Conservation (phyloP, 1,140 invertebrate genomes). For the Gryon sp. region DNA sequence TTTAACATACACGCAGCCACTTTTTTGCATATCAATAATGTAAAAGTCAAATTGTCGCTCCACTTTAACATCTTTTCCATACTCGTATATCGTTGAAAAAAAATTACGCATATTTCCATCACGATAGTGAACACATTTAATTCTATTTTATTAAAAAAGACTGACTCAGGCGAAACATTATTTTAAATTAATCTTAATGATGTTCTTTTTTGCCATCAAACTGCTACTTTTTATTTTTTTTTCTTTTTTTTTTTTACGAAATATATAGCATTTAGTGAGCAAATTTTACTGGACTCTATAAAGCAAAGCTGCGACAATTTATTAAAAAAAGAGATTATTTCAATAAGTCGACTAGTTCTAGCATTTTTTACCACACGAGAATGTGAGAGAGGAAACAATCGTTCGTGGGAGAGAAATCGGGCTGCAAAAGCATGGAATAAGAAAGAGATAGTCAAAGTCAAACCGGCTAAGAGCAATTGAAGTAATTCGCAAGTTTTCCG, state of each 20-base stretch:
- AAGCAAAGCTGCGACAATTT: too few relatives aligned
- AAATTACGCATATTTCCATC: too few relatives aligned
- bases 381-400: slow-evolving; percentile 58
- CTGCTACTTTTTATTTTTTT: slow-evolving; percentile 10
- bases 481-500: slow-evolving; percentile 60
- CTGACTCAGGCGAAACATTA: slow-evolving; percentile 13
- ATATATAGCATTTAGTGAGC: slow-evolving; percentile 1
- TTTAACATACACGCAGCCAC: too few relatives aligned
- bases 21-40: too few relatives aligned
- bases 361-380: slow-evolving; percentile 17
- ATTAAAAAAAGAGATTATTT: too few relatives aligned
- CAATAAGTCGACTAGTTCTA: background rate
- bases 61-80: too few relatives aligned
- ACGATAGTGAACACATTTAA: slow-evolving; percentile 11
- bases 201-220: slow-evolving; percentile 10
- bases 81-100: too few relatives aligned
- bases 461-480: slow-evolving; percentile 49
- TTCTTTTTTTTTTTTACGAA: background rate
- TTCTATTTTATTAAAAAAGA: slow-evolving; percentile 13
- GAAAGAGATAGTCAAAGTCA: slow-evolving; percentile 39
- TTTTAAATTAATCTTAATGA: slow-evolving; percentile 19
- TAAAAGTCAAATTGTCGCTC: too few relatives aligned
- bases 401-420: slow-evolving; percentile 18
- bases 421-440: slow-evolving; percentile 15
- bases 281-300: background rate